Conservation (phyloP, 2,113 vertebrate genomes). For the Nerophis ophidion region DNA sequence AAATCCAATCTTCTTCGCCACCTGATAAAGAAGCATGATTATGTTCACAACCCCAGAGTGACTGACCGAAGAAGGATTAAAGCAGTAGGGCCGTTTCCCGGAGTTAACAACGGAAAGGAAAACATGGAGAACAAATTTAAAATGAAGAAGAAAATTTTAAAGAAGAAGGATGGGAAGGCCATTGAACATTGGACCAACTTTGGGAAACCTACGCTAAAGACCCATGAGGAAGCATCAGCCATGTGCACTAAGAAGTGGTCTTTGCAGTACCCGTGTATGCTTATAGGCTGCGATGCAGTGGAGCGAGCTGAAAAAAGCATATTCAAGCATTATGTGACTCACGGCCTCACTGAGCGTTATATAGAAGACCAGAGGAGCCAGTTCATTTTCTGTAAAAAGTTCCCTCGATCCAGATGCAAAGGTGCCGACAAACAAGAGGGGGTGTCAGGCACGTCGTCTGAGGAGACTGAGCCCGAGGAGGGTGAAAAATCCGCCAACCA, state of each 20-base stretch:
- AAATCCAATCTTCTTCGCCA: slow-evolving; percentile 94
- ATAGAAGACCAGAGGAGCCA: slow-evolving; percentile 87
- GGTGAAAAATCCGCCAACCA: slow-evolving; percentile 44
- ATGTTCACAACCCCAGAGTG: slow-evolving; percentile 86
- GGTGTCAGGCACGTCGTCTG: slow-evolving; percentile 51
- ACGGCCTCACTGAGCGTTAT: slow-evolving; percentile 89
- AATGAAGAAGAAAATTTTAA: slow-evolving; percentile 71
- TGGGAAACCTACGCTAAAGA: slow-evolving; percentile 79
- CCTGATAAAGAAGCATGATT: slow-evolving; percentile 94
- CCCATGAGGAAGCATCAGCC: slow-evolving; percentile 82
- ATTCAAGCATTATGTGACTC: slow-evolving; percentile 92
- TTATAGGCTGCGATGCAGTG: slow-evolving; percentile 88
- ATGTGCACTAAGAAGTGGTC: slow-evolving; percentile 86
- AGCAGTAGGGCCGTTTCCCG: slow-evolving; percentile 44
- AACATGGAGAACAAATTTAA: slow-evolving; percentile 75
- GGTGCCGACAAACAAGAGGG: slow-evolving; percentile 62
- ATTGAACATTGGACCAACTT: slow-evolving; percentile 70
- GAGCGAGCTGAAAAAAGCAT: slow-evolving; percentile 88
- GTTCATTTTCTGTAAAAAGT: slow-evolving; percentile 89
- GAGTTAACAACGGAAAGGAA: slow-evolving; percentile 73
- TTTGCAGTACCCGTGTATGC: slow-evolving; percentile 95
- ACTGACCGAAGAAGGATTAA: slow-evolving; percentile 76
- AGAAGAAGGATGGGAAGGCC: slow-evolving; percentile 68
- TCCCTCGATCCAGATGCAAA: slow-evolving; percentile 69
- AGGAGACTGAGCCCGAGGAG: slow-evolving; percentile 58